Base-by-base conservation (phyloP, 2,113 vertebrate species). In the Mastomys coucha region DNA sequence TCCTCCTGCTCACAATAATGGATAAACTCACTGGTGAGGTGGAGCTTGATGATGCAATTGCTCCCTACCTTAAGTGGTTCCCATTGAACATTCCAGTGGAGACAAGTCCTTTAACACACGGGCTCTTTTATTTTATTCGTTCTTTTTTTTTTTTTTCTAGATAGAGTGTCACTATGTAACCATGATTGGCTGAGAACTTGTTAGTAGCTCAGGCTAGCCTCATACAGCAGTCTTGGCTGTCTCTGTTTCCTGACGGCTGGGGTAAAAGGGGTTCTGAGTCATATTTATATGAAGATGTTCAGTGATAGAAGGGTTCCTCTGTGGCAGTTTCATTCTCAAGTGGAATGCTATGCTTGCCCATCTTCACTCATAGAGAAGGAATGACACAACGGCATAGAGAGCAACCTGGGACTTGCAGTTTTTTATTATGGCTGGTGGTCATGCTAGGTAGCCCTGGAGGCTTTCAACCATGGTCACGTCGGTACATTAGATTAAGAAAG, bases 241-340 rank as follows among this genome's bases (percentile, higher is more conserved):
- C 73, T 75, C 19, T 42, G 39, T 22, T 20, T 75, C 39, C 39
- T 42, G 39, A 75, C 17, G 39, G 72, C n/a, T 73, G 72, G 7
- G 10, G 22, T 75, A 45, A 75, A 75, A 75, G 73, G 39, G 4
- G 5, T 95, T 95, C 95, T 63, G 77, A 96, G 86, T 89, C 9
- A 16, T 26, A 13, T 33, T 89, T 92, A 67, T 63, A 73, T 87
- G 49, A 94, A 95, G 69, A 92, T 11, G 53, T 31, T 3, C 91
- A 81, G 72, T 51, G 63, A 91, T 51, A 93, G 67, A 78, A 89
- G 58, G 33, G 12, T 26, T 91, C n/a, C 51, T 92, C 20, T 93
- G 36, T 60, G 8, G 77, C 49, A 91, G 53, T 24, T 73, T 90
- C 26, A 24, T 86, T 93, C 60, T 93, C 92, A 77, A 65, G 7